A percentile compares a stretch with the other conserved stretches of the same genome.
Evolutionary conservation across 30 jellyfish, hydroid and myxozoan genomes (phyloP).

Genomic region (Aurelia aurita complex sp. Pacific): DNA sequence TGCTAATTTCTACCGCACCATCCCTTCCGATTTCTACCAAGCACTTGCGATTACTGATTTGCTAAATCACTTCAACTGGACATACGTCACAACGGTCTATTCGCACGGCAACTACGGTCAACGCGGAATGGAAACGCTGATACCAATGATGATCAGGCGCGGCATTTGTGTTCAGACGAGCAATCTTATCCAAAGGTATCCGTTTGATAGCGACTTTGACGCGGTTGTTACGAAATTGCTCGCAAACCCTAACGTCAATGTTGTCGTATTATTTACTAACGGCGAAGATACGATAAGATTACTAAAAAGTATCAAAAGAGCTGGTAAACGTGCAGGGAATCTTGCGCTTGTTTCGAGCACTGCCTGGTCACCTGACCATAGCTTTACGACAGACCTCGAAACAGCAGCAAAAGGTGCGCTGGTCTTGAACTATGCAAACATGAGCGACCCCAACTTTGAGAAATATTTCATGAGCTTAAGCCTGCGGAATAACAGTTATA

Average conservation of each 20-base stretch:
- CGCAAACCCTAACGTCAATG: constrained; percentile 24
- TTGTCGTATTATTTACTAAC: constrained; percentile 46
- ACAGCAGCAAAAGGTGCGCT: constrained; percentile 65
- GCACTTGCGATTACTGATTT: constrained; percentile 51
- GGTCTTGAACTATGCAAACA: constrained; percentile 12
- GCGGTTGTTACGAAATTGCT: constrained; percentile 1
- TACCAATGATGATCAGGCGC: neutral
- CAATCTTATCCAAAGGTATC: constrained; percentile 2
- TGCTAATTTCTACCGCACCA: constrained; percentile 70
- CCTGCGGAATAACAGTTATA: constrained; percentile 19
- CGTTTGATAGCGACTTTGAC: neutral
- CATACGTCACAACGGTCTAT: constrained; percentile 34
- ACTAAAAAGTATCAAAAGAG: constrained; percentile 16
- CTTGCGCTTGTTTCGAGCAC: constrained; percentile 23
- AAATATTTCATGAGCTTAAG: constrained; percentile 23
- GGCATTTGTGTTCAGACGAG: constrained; percentile 51
- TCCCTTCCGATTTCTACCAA: constrained; percentile 68
- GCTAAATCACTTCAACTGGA: constrained; percentile 37
- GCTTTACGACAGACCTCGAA: constrained; percentile 19
- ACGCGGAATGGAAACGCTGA: constrained; percentile 34
- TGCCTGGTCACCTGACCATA: constrained; percentile 18
- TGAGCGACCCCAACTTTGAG: constrained; percentile 11
- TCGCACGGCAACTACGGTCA: constrained; percentile 50
- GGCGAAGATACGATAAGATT: constrained; percentile 39
- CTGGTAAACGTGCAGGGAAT: constrained; percentile 8